phyloP scores from a whole-genome alignment of 2,888 invertebrate genomes.

The Catocala sponsa region DNA sequence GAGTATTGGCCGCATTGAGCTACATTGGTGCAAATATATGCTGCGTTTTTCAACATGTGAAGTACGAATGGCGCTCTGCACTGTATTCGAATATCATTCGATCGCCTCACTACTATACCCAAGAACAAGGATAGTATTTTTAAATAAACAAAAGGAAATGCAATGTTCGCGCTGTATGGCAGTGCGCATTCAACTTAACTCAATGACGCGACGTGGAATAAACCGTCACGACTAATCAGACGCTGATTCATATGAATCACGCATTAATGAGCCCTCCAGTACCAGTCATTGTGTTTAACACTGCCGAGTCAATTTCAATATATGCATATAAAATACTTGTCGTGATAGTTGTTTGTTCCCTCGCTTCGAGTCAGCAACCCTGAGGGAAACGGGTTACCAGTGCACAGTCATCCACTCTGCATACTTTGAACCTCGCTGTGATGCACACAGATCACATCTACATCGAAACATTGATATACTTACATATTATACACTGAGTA shows the following conservation, averaged over 20 bases:
- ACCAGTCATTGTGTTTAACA: slow-evolving; percentile 2
- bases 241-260: slow-evolving; percentile 3
- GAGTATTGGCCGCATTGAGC: no score
- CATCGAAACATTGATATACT: no score
- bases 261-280: not conserved
- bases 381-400: not conserved
- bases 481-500: no score
- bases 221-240: not conserved
- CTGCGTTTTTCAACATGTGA: no score
- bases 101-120: no score
- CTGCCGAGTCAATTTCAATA: not conserved
- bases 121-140: no score
- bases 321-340: not conserved
- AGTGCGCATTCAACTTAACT: no score
- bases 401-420: not conserved
- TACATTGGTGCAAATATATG: no score
- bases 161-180: no score
- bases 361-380: not conserved
- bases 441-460: not conserved
- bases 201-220: not conserved
- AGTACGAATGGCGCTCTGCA: no score
- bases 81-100: no score
- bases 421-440: not conserved
- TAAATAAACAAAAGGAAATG: no score
- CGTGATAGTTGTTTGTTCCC: not conserved